Evolutionary conservation across 1,140 invertebrate species (phyloP).

Genomic region (Palaemon carinicauda): DNA sequence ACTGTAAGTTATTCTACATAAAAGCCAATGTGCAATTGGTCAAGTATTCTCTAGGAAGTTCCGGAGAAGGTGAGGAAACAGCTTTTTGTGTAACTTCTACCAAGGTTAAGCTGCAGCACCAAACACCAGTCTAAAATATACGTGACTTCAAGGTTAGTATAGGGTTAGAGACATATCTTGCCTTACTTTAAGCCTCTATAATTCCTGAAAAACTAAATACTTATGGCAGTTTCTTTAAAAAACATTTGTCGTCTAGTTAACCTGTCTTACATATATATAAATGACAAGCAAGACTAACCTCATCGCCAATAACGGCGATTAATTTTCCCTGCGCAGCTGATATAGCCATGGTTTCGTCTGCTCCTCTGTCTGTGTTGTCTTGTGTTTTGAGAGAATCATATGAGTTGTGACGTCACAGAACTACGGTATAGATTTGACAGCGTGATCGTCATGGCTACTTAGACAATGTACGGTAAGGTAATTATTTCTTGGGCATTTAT

Average conservation of each 20-base stretch:
- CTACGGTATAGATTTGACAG: slow-evolving; percentile 9
- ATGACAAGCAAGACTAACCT: slow-evolving; percentile 72
- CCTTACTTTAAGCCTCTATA: neutral
- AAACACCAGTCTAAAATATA: too few relatives aligned
- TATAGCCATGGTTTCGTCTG: slow-evolving; percentile 60
- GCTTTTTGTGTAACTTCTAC: too few relatives aligned
- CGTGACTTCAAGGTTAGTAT: too few relatives aligned
- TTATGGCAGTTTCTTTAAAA: too few relatives aligned
- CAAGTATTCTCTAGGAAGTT: neutral
- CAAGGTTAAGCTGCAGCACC: too few relatives aligned
- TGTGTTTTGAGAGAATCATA: slow-evolving; percentile 34
- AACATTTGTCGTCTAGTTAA: neutral
- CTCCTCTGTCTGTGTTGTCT: neutral
- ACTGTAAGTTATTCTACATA: too few relatives aligned
- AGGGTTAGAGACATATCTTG: too few relatives aligned
- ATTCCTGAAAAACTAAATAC: neutral
- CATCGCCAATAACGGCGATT: slow-evolving; percentile 98
- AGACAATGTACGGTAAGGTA: too few relatives aligned
- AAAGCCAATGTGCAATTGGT: neutral
- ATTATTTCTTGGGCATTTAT: too few relatives aligned
- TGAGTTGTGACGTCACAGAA: neutral
- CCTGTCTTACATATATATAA: neutral
- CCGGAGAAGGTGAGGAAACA: neutral
- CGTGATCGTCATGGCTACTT: neutral
- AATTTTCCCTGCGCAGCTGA: slow-evolving; percentile 92